Evolutionary conservation across 2,888 invertebrate species (phyloP), one percentile per base, ranked within the genome.

Genomic region (Zaprionus obscuricornis): DNA sequence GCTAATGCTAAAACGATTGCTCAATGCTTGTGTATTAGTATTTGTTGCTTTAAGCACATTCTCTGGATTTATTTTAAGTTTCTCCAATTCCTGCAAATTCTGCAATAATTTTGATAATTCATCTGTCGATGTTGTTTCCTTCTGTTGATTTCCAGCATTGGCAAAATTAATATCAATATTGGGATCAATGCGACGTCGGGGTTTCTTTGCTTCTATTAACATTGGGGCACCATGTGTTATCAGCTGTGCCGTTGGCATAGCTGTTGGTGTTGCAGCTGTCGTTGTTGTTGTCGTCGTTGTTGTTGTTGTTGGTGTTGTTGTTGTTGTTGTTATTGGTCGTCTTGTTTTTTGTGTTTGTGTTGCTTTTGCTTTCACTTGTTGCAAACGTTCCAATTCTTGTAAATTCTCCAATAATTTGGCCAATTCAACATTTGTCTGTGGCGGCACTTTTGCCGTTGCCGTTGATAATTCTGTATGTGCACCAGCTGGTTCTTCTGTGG

Each of bases 391-490:
- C 13, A 89, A 37, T 36, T 89, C 88, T 16, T 84, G 86, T 1
- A 92, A 89, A 26, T 92, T 91, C n/a, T 89, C 89, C 16, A 92
- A 72, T 2, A 92, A 75, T 68, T 91, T 90, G 29, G 90, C 89
- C 13, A 92, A 69, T 67, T 91, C 91, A 2, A 88, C 55, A 18
- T 74, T 81, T 0, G 62, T 40, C 37, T 66, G 50, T 5, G 54
- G 29, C 0, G 88, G 87, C 26, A 88, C 24, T 13, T 77, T 78
- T 0, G 87, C 78, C 4, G 87, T 85, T 0, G 87, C 75, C 20
- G 88, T 86, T 3, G 78, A 78, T 0, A 78, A 39, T 40, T 87
- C 87, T 10, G 86, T 88, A 13, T 77, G 87, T 1, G 81, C 86
- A 2, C 74, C 82, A 0, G 74, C 26, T 2, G 84, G 87, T 20